Evolutionary conservation across 2,888 invertebrate genomes (phyloP).

Genomic region (Caenorhabditis uteleia): DNA sequence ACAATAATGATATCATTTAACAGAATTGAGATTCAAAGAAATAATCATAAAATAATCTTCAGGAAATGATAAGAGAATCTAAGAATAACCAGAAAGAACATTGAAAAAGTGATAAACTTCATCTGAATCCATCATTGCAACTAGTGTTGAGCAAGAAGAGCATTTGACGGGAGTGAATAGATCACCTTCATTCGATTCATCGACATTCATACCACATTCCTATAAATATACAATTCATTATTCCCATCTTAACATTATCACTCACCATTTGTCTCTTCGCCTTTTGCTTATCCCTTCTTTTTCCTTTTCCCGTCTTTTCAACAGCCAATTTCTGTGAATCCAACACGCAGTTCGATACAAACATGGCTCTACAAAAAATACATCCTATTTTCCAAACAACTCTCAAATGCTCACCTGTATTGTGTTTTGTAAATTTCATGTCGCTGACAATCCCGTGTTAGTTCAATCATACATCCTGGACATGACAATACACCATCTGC

Average conservation of each 20-base stretch:
- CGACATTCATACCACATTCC: not conserved
- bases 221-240: not conserved
- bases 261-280: conserved; percentile 57
- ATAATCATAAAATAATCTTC: no score
- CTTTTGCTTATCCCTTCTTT: conserved; percentile 43
- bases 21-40: no score
- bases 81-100: conserved; percentile 73
- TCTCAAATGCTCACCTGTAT: conserved; percentile 69
- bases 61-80: no score
- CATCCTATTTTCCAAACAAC: not conserved
- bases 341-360: conserved; percentile 75
- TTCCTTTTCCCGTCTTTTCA: conserved; percentile 53
- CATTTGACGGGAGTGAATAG: conserved; percentile 74
- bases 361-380: conserved; percentile 73
- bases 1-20: no score
- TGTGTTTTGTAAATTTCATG: conserved; percentile 74
- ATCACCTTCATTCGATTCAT: conserved; percentile 58
- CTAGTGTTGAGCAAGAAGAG: conserved; percentile 72
- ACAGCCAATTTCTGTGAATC: conserved; percentile 65
- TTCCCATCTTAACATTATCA: conserved; percentile 3
- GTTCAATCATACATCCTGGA: conserved; percentile 75
- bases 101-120: conserved; percentile 76
- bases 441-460: conserved; percentile 75
- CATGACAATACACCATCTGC: conserved; percentile 75
- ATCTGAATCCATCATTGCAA: conserved; percentile 72